Base-by-base conservation (phyloP, 2,113 vertebrate genomes). In the Sus scrofa region DNA sequence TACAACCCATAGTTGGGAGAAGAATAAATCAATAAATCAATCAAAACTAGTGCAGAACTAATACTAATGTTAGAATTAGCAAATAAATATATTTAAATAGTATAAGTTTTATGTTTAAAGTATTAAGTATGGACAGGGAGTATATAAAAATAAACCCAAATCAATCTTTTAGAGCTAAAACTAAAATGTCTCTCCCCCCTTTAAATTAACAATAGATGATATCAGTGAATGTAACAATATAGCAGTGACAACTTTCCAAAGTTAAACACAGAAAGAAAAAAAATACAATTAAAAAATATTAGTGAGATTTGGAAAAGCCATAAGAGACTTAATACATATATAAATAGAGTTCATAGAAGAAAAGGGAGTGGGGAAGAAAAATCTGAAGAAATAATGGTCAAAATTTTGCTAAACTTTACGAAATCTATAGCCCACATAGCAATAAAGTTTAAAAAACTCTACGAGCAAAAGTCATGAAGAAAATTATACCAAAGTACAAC, bases 291-390 rank as follows among this genome's bases (percentile, higher is more conserved):
- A 56, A 87, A 91, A 75, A 82, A 52, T 56, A 82, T 73, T 68
- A 85, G n/a, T 50, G n/a, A 93, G 30, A 39, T 78, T 18, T 88
- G 77, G 30, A 71, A 87, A 91, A 95, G 27, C 54, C 60, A 24
- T 32, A n/a, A 77, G 63, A 79, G 32, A 60, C 12, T 30, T 73
- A 74, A 50, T 56, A 32, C n/a, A 32, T 15, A 87, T 62, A 34
- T 70, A 84, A 50, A 79, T 74, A 52, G 20, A 79, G 32, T 60
- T 87, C 27, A 56, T 34, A 9, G 32, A 71, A 20, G 34, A 89
- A 13, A 16, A 6, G 30, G 5, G 1, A 3, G 10, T 30, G 20
- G 15, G 7, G 4, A 50, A n/a, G 39, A 37, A 88, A 91, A 60
- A 56, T 68, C 68, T 93, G 27, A 74, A 97, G 75, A 95, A 73